These are phyloP conservation scores for Fistularia commersonii DNA, from an alignment of 2,797 vertebrate species.

Conservation along the genomic window DNA sequence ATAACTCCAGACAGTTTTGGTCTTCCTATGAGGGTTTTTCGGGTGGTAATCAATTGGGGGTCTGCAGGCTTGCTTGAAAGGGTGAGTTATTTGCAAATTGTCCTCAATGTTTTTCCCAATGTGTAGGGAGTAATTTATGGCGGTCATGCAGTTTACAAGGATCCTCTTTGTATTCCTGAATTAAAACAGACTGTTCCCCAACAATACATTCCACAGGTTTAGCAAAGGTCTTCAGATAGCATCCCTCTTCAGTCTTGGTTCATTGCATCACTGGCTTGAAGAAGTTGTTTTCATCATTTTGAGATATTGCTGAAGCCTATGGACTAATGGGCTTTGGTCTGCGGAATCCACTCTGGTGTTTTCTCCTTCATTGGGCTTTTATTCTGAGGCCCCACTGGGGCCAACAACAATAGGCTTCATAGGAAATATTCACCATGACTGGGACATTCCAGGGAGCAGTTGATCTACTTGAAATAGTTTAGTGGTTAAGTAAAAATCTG, in stretches of 20 bases:
- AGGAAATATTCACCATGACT: conserved; percentile 62
- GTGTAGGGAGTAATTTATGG: too few relatives aligned
- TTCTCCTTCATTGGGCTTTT: conserved; percentile 52
- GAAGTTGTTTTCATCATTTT: conserved; percentile 62
- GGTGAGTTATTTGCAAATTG: too few relatives aligned
- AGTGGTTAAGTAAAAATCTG: conserved; percentile 54
- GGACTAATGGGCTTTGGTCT: conserved; percentile 63
- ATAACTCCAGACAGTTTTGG: too few relatives aligned
- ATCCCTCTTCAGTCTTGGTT: conserved; percentile 41
- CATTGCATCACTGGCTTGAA: conserved; percentile 32
- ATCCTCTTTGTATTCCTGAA: conserved; percentile 31
- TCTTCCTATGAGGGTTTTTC: too few relatives aligned
- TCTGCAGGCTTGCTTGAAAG: too few relatives aligned
- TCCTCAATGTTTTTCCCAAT: too few relatives aligned
- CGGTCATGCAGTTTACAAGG: too few relatives aligned
- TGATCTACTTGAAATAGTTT: conserved; percentile 51
- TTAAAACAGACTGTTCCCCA: conserved; percentile 41
- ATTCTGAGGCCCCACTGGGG: conserved; percentile 55
- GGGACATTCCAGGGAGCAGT: conserved; percentile 47
- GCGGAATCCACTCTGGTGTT: conserved; percentile 50
- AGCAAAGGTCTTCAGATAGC: conserved; percentile 46
- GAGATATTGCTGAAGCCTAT: conserved; percentile 61
- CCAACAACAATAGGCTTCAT: conserved; percentile 61
- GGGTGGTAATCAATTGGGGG: too few relatives aligned
- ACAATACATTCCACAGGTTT: conserved; percentile 61